phyloP scores from a whole-genome alignment of 2,888 invertebrate genomes.

The Sisyra terminalis region DNA sequence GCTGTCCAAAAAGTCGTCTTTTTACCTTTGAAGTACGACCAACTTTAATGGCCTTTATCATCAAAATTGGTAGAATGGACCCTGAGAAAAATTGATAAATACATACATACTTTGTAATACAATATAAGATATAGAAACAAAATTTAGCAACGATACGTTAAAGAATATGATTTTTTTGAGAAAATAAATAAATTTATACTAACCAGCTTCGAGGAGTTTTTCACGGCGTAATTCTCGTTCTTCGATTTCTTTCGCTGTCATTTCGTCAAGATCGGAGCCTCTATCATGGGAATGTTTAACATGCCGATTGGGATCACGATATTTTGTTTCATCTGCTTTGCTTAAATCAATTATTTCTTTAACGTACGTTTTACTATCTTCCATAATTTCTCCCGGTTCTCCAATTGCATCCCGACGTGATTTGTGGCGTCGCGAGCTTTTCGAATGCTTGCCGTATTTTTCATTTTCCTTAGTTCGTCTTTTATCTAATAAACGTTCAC shows the following conservation, averaged over 20 bases:
- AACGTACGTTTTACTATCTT: conserved; percentile 26
- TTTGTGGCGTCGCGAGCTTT: conserved; percentile 8
- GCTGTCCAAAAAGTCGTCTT: neutral
- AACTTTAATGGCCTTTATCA: no score
- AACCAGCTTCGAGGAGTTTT: conserved; percentile 52
- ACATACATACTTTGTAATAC: no score
- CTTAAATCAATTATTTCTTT: conserved; percentile 27
- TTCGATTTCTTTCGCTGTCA: conserved; percentile 24
- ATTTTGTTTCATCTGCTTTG: conserved; percentile 12
- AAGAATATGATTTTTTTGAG: neutral
- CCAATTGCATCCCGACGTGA: conserved; percentile 12
- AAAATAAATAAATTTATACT: conserved; percentile 9
- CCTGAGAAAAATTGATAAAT: no score
- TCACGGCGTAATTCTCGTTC: conserved; percentile 42
- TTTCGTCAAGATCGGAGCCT: conserved; percentile 30
- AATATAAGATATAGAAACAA: no score
- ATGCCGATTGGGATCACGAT: neutral
- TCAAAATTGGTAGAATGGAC: no score
- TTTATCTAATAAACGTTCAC: conserved; percentile 54
- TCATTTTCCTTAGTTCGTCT: conserved; percentile 45
- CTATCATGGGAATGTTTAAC: conserved; percentile 5
- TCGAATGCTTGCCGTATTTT: conserved; percentile 11
- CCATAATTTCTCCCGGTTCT: conserved; percentile 13
- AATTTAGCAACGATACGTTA: neutral
- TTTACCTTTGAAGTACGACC: neutral